A percentile compares a stretch with the other conserved stretches of the same genome.
Conservation (phyloP, 2,797 vertebrate species). For the Anguilla obscura region DNA sequence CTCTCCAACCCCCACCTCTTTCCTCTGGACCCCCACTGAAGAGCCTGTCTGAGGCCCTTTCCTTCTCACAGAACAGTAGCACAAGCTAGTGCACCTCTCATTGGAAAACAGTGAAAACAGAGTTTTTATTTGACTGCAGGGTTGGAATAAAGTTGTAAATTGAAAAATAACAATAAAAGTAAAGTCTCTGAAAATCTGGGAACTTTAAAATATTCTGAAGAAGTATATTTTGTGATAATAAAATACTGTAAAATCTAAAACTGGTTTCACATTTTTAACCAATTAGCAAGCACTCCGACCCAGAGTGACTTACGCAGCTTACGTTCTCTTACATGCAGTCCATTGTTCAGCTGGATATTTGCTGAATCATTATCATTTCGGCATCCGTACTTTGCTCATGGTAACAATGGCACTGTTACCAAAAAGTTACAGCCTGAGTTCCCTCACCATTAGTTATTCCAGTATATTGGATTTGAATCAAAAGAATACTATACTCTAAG, state of each 20-base stretch:
- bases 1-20: not conserved
- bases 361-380: too few species aligned
- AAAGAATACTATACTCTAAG: not conserved
- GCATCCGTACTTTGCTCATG: too few species aligned
- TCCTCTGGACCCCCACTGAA: not conserved
- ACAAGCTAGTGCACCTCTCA: not conserved
- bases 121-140: not conserved
- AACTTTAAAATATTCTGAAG: not conserved
- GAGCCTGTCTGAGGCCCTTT: not conserved
- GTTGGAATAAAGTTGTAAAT: not conserved
- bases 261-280: too few species aligned
- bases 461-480: not conserved
- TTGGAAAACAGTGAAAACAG: not conserved
- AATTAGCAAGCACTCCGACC: too few species aligned
- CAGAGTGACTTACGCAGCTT: too few species aligned
- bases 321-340: too few species aligned
- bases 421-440: too few species aligned
- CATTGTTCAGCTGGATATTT: too few species aligned
- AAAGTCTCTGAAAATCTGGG: not conserved
- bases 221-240: too few species aligned
- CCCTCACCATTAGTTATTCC: too few species aligned
- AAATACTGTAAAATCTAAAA: too few species aligned
- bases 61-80: not conserved
- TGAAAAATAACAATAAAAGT: not conserved
- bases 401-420: too few species aligned